Conservation (phyloP, 2,113 vertebrate genomes). For the Shinisaurus crocodilurus region DNA sequence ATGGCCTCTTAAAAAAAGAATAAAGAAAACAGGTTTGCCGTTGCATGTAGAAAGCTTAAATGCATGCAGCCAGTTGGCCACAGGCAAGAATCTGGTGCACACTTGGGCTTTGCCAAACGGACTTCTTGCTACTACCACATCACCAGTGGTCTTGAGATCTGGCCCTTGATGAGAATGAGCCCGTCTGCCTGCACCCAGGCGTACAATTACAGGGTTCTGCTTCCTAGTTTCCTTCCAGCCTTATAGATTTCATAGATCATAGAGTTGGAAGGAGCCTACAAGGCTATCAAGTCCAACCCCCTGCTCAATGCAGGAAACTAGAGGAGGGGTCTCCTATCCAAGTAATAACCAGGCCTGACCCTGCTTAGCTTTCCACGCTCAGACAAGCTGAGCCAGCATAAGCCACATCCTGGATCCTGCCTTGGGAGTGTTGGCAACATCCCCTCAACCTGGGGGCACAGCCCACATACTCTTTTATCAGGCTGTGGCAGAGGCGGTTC, state of each 20-base stretch:
- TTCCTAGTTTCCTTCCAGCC: not conserved
- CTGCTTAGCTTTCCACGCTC: too few relatives aligned
- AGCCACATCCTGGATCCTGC: too few relatives aligned
- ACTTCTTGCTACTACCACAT: not conserved
- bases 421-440: not conserved
- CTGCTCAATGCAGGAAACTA: too few relatives aligned
- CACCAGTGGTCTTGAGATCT: not conserved
- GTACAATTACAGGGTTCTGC: not conserved
- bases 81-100: not conserved
- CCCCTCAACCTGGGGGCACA: not conserved
- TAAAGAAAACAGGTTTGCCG: not conserved
- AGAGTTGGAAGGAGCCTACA: too few relatives aligned
- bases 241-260: too few relatives aligned
- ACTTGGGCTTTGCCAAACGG: not conserved
- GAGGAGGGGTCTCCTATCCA: too few relatives aligned
- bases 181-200: not conserved
- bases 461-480: not conserved
- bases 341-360: too few relatives aligned
- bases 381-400: too few relatives aligned
- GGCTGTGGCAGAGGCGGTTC: not conserved
- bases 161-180: not conserved
- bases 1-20: not conserved
- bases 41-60: not conserved
- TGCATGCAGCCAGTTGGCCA: not conserved
- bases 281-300: too few relatives aligned